Base-by-base conservation (phyloP, 2,888 invertebrate species). In the Lysandra bellargus region DNA sequence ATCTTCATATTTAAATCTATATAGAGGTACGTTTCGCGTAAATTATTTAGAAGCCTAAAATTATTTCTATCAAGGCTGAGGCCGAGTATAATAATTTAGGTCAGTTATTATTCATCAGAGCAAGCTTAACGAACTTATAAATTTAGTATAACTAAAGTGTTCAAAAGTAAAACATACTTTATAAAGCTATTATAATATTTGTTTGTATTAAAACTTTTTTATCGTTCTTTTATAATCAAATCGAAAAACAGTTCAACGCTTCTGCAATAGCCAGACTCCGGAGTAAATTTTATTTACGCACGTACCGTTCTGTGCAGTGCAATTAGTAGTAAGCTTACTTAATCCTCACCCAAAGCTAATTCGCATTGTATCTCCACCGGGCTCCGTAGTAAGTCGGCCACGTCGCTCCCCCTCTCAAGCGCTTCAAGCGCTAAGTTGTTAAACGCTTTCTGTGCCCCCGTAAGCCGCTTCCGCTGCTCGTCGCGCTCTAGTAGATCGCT, bases 401-500 rank as follows among this genome's bases (percentile, higher is more conserved):
- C 86, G 57, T 91, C 89, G 37, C 86, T 85, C 3, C 90, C 91
- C 37, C 86, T 86, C 14, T 87, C 86, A 40, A 89, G 82, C 9
- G 92, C 91, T 82, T 92, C 91, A 33, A 95, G 87, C 49, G 87
- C 91, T 82, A 90, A 85, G 12, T 87, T 81, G 82, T 87, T 93
- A 81, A 95, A 92, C 4, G 93, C 92, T 81, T 92, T 93, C 83
- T 95, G 93, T 44, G 95, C 93, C 81, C 93, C 92, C 3, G 85
- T 81, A 4, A 94, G 87, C n/a, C 88, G 88, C 80, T 84, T 87
- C 6, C 93, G 86, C 82, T 94, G 92, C 78, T 92, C 91, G 17
- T 90, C 90, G 0, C 94, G 89, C 72, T 94, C 92, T 17, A 90
- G 84, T 76, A 94, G 85, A 83, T 94, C 86, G 82, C 86, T 94